Evolutionary conservation across 2,113 vertebrate species (phyloP), one percentile per base, ranked within the genome.

Genomic region (Sapajus apella): DNA sequence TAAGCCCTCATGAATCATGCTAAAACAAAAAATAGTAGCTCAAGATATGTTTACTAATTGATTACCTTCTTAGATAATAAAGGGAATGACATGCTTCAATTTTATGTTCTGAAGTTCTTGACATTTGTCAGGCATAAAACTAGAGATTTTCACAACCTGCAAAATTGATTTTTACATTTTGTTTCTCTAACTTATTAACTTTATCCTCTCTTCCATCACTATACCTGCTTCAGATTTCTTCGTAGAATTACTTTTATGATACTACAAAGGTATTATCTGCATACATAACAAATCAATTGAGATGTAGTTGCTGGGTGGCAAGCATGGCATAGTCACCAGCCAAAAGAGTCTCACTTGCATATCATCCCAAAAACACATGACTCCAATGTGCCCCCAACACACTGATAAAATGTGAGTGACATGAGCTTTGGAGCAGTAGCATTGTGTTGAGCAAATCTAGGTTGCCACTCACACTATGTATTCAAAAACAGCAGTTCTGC

Each of bases 31-130:
- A 87, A 66, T 25, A 50, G 43, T 55, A 64, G 6, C n/a, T 86
- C 27, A 61, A 50, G 11, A 52, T 43, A 37, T 30, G 45, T 47
- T 90, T 40, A 82, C 58, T 82, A 11, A 72, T 21, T 72, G 17
- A 61, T 52, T 32, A n/a, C 40, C 55, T 30, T 84, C 76, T 35
- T 35, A 45, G 23, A 52, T 25, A 87, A 64, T 21, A 83, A 55
- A 96, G 4, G 20, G 18, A 92, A 73, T 68, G 64, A 18, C 21
- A n/a, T 9, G 40, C 11, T 75, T 58, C 40, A 30, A 92, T 61
- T 76, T 86, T 68, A 50, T 75, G 68, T 75, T 90, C 37, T 90
- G 25, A 94, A 96, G 50, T 89, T 88, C 30, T 90, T 92, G 47
- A 85, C 17, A 58, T 56, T 35, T 73, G 10, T 88, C 40, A 45